A percentile compares a stretch with the other conserved stretches of the same genome.
Evolutionary conservation across 2,888 invertebrate species (phyloP).

Genomic region (Cephalotes varians): DNA sequence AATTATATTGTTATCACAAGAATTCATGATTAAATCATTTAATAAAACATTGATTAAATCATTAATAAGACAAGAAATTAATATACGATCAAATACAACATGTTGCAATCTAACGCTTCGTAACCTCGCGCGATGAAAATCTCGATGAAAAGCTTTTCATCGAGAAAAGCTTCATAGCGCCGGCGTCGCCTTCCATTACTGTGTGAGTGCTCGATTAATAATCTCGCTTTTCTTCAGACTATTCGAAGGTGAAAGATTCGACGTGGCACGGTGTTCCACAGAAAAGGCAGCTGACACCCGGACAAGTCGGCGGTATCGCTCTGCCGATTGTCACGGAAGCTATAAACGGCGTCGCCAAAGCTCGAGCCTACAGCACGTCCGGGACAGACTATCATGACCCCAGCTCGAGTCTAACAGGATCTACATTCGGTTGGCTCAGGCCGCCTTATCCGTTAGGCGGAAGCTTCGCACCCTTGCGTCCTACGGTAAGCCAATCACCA

Average conservation of each 20-base stretch:
- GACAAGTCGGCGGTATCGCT: neutral
- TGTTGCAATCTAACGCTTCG: neutral
- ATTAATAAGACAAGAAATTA: too few relatives aligned
- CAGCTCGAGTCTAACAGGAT: neutral
- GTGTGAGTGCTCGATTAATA: neutral
- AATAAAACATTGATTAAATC: neutral
- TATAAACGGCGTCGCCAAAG: neutral
- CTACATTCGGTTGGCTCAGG: too few relatives aligned
- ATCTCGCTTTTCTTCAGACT: constrained; percentile 17
- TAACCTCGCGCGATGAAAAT: neutral
- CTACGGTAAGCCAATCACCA: constrained; percentile 30
- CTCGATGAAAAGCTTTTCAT: too few relatives aligned
- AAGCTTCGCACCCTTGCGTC: neutral
- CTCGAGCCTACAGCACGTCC: neutral
- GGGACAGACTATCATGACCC: neutral
- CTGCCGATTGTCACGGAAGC: constrained; percentile 13
- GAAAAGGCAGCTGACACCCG: constrained; percentile 30
- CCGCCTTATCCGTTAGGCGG: neutral
- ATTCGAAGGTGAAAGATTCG: neutral
- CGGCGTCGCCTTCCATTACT: neutral
- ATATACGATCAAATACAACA: too few relatives aligned
- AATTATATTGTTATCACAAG: neutral
- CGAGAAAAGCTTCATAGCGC: too few relatives aligned
- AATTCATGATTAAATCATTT: neutral
- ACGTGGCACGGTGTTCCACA: neutral